Base-by-base conservation (phyloP, 2,797 vertebrate genomes). In the Melanotaenia boesemani region DNA sequence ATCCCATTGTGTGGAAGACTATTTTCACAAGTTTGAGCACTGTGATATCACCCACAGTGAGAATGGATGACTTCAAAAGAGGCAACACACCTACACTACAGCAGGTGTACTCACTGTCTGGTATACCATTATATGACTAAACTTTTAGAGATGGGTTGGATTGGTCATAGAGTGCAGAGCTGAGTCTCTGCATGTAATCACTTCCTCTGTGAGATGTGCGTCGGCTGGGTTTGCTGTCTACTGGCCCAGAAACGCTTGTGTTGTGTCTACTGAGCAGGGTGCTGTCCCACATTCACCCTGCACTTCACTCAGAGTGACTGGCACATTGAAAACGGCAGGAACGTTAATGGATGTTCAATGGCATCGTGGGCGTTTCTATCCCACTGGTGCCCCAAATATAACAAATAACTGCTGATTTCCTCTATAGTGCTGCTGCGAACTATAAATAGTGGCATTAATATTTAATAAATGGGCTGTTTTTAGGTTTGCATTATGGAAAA, bases 241-340 rank as follows among this genome's bases (percentile, higher is more conserved):
- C 75, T 90, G 91, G 74, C 86, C 88, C 83, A 93, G 62, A 90
- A 84, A 72, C 22, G 30, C 62, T 24, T 6, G 50, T 82, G 83
- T 83, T 89, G 60, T 86, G 83, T 89, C 86, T 87, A 18, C 54
- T 2, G 57, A 78, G 64, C 68, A 37, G 8, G 26, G 39, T 2
- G 59, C 62, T 84, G 72, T 22, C 77, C 89, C 73, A 91, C 74
- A 88, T 91, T 86, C 63, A 18, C 28, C 15, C 56, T 12, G 26
- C 63, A 63, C 63, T 64, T 82, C 71, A 63, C 72, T 76, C 60
- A 2, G 26, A 76, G 58, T 68, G 71, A 77, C 72, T 44, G 71
- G 83, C 61, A 41, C 54, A 63, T 52, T 10, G n/a, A 68, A 50
- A 62, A 64, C 64, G 66, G 54, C 59, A 66, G 65, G 2, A 63